A percentile compares a stretch with the other conserved stretches of the same genome.
Conservation (phyloP, 2,797 vertebrate genomes). For the Rhynchotus rufescens region DNA sequence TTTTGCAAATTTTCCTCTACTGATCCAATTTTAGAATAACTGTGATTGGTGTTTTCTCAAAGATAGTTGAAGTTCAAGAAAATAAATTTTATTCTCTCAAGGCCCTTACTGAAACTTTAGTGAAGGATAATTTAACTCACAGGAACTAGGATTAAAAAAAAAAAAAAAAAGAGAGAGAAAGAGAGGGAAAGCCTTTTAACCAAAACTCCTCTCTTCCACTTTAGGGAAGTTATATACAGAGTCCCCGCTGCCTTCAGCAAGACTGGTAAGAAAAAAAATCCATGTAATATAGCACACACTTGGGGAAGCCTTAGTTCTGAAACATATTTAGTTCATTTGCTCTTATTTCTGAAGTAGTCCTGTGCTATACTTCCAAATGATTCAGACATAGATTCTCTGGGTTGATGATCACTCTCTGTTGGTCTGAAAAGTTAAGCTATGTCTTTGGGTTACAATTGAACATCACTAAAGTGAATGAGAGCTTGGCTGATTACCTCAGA, state of each 20-base stretch:
- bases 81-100: conserved; percentile 6
- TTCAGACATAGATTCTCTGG: neutral
- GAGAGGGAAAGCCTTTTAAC: neutral
- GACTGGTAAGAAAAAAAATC: neutral
- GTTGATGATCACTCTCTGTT: neutral
- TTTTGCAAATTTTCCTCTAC: conserved; percentile 13
- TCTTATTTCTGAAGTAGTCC: neutral
- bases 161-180: too few species aligned
- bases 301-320: neutral
- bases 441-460: neutral
- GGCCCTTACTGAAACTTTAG: neutral
- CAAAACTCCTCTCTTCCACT: neutral
- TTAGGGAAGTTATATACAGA: neutral
- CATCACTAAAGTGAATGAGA: neutral
- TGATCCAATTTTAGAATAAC: neutral
- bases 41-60: neutral
- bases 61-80: conserved; percentile 12
- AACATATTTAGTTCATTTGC: neutral
- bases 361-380: neutral
- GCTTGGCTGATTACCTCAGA: neutral
- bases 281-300: neutral
- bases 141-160: neutral
- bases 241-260: neutral
- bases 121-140: neutral
- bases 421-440: neutral